A percentile compares a stretch with the other conserved stretches of the same genome.
These are phyloP conservation scores for Chrysopa pallens DNA, from an alignment of 1,140 invertebrate genomes.

Conservation along the genomic window DNA sequence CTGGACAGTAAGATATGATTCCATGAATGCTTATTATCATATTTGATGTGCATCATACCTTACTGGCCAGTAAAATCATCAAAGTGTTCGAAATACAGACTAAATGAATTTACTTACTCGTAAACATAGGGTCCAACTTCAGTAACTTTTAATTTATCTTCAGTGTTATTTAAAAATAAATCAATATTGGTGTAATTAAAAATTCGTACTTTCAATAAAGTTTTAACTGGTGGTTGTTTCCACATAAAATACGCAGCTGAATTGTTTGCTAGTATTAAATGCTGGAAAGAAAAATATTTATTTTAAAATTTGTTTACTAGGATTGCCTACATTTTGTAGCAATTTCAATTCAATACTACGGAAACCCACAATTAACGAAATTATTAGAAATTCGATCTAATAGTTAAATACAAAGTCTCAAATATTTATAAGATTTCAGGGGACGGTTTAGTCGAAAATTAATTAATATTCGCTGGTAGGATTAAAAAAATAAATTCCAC, in stretches of 20 bases:
- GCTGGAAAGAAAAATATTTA: conserved; percentile 36
- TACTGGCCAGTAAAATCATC: too few species aligned
- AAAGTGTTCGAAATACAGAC: too few species aligned
- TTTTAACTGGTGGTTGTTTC: conserved; percentile 63
- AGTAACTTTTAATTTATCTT: conserved; percentile 49
- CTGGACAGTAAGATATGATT: too few species aligned
- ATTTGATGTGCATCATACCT: too few species aligned
- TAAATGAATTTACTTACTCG: conserved; percentile 41
- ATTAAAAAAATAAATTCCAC: too few species aligned
- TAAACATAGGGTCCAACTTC: conserved; percentile 85
- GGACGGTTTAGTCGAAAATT: too few species aligned
- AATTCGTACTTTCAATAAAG: conserved; percentile 69
- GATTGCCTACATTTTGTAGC: conserved; percentile 1
- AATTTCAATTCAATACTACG: not conserved
- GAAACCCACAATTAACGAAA: not conserved
- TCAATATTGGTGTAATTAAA: conserved; percentile 79
- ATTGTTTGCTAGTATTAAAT: conserved; percentile 46
- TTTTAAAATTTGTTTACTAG: conserved; percentile 7
- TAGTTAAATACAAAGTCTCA: too few species aligned
- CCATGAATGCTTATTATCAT: not conserved
- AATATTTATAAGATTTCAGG: too few species aligned
- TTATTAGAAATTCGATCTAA: too few species aligned
- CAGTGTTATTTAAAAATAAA: conserved; percentile 49
- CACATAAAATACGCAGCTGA: conserved; percentile 73
- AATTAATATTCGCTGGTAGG: too few species aligned